Evolutionary conservation across 2,888 invertebrate genomes (phyloP), one percentile per base, ranked within the genome.

Genomic region (Dione vanillae): DNA sequence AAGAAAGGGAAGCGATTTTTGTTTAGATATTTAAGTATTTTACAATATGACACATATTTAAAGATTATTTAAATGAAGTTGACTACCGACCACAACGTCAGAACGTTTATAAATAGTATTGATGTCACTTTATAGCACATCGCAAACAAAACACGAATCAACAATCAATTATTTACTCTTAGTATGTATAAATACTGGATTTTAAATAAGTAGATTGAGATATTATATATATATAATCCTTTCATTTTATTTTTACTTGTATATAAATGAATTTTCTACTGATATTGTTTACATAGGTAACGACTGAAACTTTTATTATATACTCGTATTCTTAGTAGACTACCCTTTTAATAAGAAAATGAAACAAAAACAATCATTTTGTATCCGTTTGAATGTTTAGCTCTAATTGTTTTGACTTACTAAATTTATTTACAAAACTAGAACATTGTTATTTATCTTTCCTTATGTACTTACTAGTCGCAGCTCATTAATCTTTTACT

Each of bases 51-150:
- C 7, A 45, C 45, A 61, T 16, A 27, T n/a, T 16, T 27, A 45
- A 45, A 61, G 41, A 61, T 47, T 43, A 35, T 61, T 59, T 12
- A 61, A 45, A 66, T 54, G 54, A 47, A 72, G 40, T 71, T n/a
- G 61, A 56, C 47, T 37, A 65, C 47, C 47, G 43, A 65, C 47
- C 62, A 52, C 52, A 58, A 65, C 47, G 51, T 19, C 69, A 86
- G 83, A 83, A 77, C 62, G 74, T 78, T 78, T 91, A 92, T 91
- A 89, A 85, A 86, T 91, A 91, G 86, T 77, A 78, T 81, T 91
- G 88, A 88, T 89, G 88, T 91, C 90, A 91, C 82, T 83, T 67
- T 71, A 72, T 71, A 72, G 35, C 40, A 69, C 70, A 71, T 70
- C 54, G 74, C 67, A 75, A 74, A 72, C 73, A 75, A 70, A 49